Evolutionary conservation across 2,888 invertebrate genomes (phyloP).

Genomic region (Oligia strigilis): DNA sequence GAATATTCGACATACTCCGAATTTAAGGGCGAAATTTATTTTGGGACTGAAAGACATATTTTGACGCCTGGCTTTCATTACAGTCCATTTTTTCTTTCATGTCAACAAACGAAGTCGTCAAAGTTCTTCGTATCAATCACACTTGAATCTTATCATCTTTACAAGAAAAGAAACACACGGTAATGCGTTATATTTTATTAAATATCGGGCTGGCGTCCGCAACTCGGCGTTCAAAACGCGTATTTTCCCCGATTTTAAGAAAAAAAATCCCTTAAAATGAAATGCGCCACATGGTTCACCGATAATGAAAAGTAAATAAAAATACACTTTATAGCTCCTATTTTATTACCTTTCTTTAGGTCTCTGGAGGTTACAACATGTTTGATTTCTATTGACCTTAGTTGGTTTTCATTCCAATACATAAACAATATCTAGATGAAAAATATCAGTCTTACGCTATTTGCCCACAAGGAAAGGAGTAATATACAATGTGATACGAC

Average conservation of each 20-base stretch:
- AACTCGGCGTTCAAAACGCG: not conserved
- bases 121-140: not conserved
- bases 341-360: constrained; percentile 16
- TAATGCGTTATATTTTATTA: not conserved
- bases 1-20: constrained; percentile 41
- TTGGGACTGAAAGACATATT: not conserved
- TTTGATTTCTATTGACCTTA: constrained; percentile 40
- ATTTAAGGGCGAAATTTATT: constrained; percentile 29
- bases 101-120: not conserved
- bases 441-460: constrained; percentile 9
- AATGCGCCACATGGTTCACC: not conserved
- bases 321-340: not conserved
- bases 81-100: not conserved
- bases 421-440: constrained; percentile 26
- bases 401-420: constrained; percentile 14
- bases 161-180: not conserved
- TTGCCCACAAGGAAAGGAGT: not conserved
- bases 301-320: constrained; percentile 26
- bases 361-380: constrained; percentile 28
- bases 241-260: not conserved
- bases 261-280: not conserved
- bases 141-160: not conserved
- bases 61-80: not conserved
- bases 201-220: not conserved
- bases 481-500: not conserved